phyloP scores from a whole-genome alignment of 2,888 invertebrate genomes.

The Trachelus troglodyta region DNA sequence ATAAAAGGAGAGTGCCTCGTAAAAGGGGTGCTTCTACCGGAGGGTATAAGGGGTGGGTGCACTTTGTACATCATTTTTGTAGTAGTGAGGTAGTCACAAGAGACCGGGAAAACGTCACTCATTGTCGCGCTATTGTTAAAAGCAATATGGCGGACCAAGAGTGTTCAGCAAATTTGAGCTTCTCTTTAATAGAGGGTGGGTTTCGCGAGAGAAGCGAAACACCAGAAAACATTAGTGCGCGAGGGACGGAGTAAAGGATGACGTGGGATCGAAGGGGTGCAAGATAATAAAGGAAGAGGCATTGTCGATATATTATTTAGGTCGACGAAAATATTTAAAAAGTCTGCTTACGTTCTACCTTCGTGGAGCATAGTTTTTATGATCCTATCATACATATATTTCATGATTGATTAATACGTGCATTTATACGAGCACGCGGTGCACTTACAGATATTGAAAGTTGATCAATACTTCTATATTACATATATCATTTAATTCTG shows the following conservation, averaged over 20 bases:
- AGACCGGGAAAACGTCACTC: background rate
- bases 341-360: background rate
- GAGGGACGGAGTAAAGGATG: background rate
- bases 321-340: background rate
- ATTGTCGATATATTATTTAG: background rate
- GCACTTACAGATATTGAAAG: too few relatives aligned
- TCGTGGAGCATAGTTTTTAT: background rate
- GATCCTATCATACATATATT: too few relatives aligned
- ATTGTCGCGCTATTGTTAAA: background rate
- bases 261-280: background rate
- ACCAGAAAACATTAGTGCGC: background rate
- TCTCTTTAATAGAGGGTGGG: background rate
- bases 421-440: too few relatives aligned
- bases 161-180: background rate
- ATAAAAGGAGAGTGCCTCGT: background rate
- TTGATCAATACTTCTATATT: background rate
- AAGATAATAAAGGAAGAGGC: background rate
- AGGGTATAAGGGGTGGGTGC: background rate
- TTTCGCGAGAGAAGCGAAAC: background rate
- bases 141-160: background rate
- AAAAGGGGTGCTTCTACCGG: background rate
- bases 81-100: background rate
- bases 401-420: background rate
- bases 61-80: background rate
- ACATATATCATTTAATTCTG: background rate